Percentiles rank a stretch among this genome's conserved stretches.
These are phyloP conservation scores for Octopus sinensis DNA, from an alignment of 1,140 invertebrate species.

Conservation along the genomic window DNA sequence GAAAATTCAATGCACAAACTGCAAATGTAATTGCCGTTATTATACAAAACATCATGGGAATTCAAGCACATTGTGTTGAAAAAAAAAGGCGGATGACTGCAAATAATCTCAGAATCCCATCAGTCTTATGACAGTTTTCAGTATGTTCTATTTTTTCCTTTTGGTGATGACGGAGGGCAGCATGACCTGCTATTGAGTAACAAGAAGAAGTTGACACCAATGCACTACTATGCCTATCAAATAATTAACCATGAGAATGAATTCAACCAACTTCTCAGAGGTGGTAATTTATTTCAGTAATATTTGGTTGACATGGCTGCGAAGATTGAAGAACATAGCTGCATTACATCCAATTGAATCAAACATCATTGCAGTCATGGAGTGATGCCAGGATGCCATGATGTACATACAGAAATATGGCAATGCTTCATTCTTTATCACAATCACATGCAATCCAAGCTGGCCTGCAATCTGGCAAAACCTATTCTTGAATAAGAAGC, in stretches of 20 bases:
- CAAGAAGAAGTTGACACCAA: neutral
- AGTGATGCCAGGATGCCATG: neutral
- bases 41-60: neutral
- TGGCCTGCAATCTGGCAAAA: neutral
- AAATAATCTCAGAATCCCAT: slow-evolving; percentile 5
- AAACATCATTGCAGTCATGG: neutral
- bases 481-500: neutral
- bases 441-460: neutral
- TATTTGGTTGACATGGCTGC: slow-evolving; percentile 1
- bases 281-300: neutral
- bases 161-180: neutral
- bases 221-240: neutral
- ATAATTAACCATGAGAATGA: neutral
- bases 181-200: neutral
- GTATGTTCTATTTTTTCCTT: neutral
- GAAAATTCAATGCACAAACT: slow-evolving; percentile 3
- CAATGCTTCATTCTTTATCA: slow-evolving; percentile 2
- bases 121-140: slow-evolving; percentile 1
- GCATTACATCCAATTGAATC: neutral
- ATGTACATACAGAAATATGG: slow-evolving; percentile 5
- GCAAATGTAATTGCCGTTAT: neutral
- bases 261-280: neutral
- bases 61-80: slow-evolving; percentile 1
- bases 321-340: neutral
- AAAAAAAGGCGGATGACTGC: neutral